Evolutionary conservation across 2,888 invertebrate genomes (phyloP).

Genomic region (Lissocephala sabroskyi): DNA sequence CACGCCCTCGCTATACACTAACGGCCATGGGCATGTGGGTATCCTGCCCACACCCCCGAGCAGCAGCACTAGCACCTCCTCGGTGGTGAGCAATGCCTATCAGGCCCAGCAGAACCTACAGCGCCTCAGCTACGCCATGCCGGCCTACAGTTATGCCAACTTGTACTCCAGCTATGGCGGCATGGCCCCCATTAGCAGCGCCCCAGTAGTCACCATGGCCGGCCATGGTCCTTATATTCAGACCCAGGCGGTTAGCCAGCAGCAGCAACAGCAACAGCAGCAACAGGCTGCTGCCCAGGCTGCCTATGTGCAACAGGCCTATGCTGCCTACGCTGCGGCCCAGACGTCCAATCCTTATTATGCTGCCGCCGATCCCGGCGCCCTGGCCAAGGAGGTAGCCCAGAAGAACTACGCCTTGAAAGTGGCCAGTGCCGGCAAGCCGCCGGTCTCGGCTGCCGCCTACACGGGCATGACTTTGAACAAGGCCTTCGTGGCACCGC

Average conservation of each 20-base stretch:
- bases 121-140: constrained; percentile 55
- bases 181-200: constrained; percentile 37
- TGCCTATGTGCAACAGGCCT: constrained; percentile 48
- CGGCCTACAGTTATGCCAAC: constrained; percentile 44
- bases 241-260: constrained; percentile 20
- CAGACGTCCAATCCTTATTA: constrained; percentile 42
- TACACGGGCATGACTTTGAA: constrained; percentile 82
- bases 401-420: constrained; percentile 87
- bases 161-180: constrained; percentile 29
- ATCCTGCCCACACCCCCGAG: constrained; percentile 51
- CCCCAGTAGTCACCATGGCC: constrained; percentile 44
- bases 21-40: constrained; percentile 39
- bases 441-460: constrained; percentile 68
- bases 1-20: constrained; percentile 16
- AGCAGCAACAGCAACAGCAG: constrained; percentile 25
- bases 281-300: constrained; percentile 31
- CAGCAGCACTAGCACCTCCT: constrained; percentile 15
- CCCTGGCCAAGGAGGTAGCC: constrained; percentile 85
- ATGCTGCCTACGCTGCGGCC: constrained; percentile 53
- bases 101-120: constrained; percentile 45
- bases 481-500: constrained; percentile 71
- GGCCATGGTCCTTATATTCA: too few species aligned
- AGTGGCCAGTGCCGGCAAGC: constrained; percentile 70
- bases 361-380: constrained; percentile 75
- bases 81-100: constrained; percentile 31